These are phyloP conservation scores for Mystacides longicornis DNA, from an alignment of 2,888 invertebrate genomes.

Conservation along the genomic window DNA sequence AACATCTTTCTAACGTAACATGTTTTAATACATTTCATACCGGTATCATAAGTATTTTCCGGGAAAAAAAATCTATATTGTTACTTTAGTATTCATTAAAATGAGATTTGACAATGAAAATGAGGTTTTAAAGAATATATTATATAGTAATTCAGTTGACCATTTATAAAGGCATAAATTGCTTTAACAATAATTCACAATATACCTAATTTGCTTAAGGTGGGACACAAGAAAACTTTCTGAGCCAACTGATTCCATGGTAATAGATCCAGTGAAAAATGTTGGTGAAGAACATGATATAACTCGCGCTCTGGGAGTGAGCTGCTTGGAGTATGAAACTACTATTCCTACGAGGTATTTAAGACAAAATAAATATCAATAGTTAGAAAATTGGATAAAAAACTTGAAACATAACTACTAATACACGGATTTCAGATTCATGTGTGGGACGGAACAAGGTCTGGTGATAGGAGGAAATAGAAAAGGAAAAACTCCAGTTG, in stretches of 20 bases:
- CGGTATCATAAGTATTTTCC: too few species aligned
- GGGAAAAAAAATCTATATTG: too few species aligned
- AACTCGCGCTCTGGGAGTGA: constrained; percentile 52
- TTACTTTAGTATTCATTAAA: too few species aligned
- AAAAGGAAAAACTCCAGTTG: constrained; percentile 60
- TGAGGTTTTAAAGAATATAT: too few species aligned
- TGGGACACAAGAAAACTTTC: constrained; percentile 64
- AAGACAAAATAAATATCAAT: too few species aligned
- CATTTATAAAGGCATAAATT: too few species aligned
- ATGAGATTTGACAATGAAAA: too few species aligned
- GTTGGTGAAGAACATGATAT: constrained; percentile 44
- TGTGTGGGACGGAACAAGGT: constrained; percentile 65
- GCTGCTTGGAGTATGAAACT: constrained; percentile 60
- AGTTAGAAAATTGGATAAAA: too few species aligned
- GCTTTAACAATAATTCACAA: too few species aligned
- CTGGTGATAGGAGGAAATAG: constrained; percentile 59
- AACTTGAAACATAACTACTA: not conserved
- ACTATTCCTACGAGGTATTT: constrained; percentile 59
- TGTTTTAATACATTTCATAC: too few species aligned
- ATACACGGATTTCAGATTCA: constrained; percentile 45
- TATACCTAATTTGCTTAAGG: constrained; percentile 36
- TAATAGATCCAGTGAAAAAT: constrained; percentile 56
- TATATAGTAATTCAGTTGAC: too few species aligned
- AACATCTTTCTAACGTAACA: too few species aligned
- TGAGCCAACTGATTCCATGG: constrained; percentile 57